Evolutionary conservation across 2,797 vertebrate genomes (phyloP), one percentile per base, ranked within the genome.

Genomic region (Sylvilagus floridanus): DNA sequence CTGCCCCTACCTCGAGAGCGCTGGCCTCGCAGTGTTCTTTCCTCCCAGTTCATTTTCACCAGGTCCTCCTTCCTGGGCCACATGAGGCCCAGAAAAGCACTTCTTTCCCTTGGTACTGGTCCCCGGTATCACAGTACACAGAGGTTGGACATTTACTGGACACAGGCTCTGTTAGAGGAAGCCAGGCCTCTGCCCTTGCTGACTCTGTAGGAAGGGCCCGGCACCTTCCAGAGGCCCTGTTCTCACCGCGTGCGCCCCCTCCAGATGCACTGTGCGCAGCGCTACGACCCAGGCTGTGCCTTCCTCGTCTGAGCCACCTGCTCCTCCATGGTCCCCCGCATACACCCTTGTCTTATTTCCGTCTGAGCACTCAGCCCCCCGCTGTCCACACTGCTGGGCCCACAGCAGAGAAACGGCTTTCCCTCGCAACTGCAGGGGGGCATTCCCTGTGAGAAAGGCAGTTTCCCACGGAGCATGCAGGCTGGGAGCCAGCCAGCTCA

Each of bases 381-480:
- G 63, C 76, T 90, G 63, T 72, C 72, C 9, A 47, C 69, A 94
- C 63, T 81, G 69, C 75, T 83, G 84, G 68, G 21, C 75, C n/a
- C 75, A 32, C 9, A 69, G 71, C 0, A 84, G 52, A 83, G 78
- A 93, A 88, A 86, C 0, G 22, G 62, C 63, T 71, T 57, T 91
- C 8, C 6, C 32, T 76, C 69, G 50, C 24, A 24, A 35, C 68
- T 37, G 21, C 30, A 84, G 24, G 52, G 73, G 72, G 14, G 47
- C 35, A 26, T n/a, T 78, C 77, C 68, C 17, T 2, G 75, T 12
- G 42, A 77, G 52, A 81, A 83, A 91, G 35, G 13, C 47, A 86
- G 66, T 82, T 92, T 90, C 66, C 32, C 22, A 71, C 75, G 42
- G 68, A 79, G 65, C 63, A 82, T 66, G 52, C 83, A 92, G 69